Evolutionary conservation across 2,797 vertebrate genomes (phyloP), one percentile per base, ranked within the genome.

Genomic region (Chelon labrosus): DNA sequence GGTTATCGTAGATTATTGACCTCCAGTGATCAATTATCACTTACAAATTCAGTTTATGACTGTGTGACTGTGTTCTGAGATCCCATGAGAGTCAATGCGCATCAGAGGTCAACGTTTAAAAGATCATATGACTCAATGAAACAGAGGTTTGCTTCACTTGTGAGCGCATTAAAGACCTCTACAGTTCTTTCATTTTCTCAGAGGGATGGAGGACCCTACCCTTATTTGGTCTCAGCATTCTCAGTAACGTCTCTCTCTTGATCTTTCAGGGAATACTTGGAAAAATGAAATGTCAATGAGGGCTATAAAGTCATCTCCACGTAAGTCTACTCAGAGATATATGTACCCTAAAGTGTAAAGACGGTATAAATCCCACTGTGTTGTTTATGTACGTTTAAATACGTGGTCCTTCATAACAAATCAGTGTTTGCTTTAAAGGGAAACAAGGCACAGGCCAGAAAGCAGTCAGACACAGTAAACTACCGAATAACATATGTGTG

Each of bases 61-160:
- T 67, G 77, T 39, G 39, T 64, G 11, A 10, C 64, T 72, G 41
- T 72, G 42, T 59, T 69, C 52, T 39, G 61, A 37, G 63, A 79
- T 76, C 82, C 70, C 35, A 50, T 88, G 85, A 86, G 54, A 27
- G 49, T 35, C 7, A 0, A 41, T 22, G 39, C 51, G 76, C 59
- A 42, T 63, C 17, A 19, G 63, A 75, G 70, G 11, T 65, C 49
- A 49, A 56, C 44, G 8, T 70, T 67, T 62, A 58, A 58, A 61
- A 71, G 31, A 65, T 79, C 83, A 67, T 62, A 68, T 83, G 83
- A 89, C 68, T 57, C 47, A 39, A 69, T 66, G 57, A 78, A 16
- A 83, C 57, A 67, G 27, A 58, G 46, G 61, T 55, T 68, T 37
- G 27, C 69, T 85, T 84, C 55, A 70, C 63, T 17, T 31, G n/a